phyloP scores from a whole-genome alignment of 2,797 vertebrate species.

The Trichosurus vulpecula region DNA sequence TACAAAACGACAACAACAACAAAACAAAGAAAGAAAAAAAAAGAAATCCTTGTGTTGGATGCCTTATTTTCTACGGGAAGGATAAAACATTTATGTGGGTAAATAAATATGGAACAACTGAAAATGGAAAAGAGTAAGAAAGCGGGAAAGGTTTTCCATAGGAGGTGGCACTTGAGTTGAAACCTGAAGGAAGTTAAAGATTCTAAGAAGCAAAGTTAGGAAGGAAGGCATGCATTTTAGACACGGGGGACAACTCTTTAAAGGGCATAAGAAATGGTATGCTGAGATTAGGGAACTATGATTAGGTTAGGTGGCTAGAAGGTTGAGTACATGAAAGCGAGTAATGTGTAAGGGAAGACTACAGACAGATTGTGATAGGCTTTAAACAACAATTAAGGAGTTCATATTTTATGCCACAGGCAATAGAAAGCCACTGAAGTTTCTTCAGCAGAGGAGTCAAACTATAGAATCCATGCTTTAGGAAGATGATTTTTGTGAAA shows the following conservation, averaged over 20 bases:
- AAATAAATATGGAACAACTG: too few relatives aligned
- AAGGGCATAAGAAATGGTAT: not conserved
- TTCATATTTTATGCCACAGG: not conserved
- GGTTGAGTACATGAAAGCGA: not conserved
- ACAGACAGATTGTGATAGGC: not conserved
- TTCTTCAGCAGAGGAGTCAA: not conserved
- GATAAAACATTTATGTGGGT: not conserved
- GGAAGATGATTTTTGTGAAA: not conserved
- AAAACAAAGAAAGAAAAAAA: too few relatives aligned
- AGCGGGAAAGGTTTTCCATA: not conserved
- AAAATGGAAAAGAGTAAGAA: not conserved
- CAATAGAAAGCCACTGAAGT: not conserved
- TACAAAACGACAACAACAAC: too few relatives aligned
- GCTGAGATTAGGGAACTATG: not conserved
- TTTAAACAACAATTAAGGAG: not conserved
- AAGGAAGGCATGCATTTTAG: not conserved
- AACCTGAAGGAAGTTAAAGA: not conserved
- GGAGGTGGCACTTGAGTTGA: not conserved
- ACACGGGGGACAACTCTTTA: not conserved
- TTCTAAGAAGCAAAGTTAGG: not conserved
- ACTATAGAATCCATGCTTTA: not conserved
- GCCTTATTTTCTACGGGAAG: not conserved
- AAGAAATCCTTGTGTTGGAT: not conserved
- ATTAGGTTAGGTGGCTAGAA: not conserved
- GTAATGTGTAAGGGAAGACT: not conserved